These are phyloP conservation scores for Phyllostomus discolor DNA, from an alignment of 2,113 vertebrate species.

Conservation along the genomic window DNA sequence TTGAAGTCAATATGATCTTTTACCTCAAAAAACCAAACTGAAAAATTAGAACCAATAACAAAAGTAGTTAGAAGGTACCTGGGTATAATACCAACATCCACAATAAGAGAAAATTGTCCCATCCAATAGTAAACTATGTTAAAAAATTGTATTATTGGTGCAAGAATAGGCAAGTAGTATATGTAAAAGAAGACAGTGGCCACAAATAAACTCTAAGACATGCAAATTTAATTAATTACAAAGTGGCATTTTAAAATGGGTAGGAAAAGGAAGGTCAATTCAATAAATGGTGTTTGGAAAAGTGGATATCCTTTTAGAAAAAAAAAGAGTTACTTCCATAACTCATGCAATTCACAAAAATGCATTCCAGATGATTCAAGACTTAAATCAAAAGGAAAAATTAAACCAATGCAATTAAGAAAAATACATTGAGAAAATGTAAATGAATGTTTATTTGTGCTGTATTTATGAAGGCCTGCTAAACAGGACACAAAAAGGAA, in stretches of 20 bases:
- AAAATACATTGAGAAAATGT: not conserved
- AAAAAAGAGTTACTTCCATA: not conserved
- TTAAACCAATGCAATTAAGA: not conserved
- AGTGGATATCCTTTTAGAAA: not conserved
- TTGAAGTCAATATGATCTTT: not conserved
- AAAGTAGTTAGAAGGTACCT: not conserved
- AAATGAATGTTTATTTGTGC: not conserved
- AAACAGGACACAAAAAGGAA: not conserved
- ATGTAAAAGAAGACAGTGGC: not conserved
- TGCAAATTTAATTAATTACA: not conserved
- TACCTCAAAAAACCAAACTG: not conserved
- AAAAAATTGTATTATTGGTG: not conserved
- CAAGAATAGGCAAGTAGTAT: not conserved
- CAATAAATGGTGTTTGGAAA: not conserved
- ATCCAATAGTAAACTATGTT: not conserved
- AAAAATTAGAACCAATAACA: slow-evolving; percentile 23
- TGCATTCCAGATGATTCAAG: not conserved
- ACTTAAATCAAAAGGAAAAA: not conserved
- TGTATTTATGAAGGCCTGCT: not conserved
- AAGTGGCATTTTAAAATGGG: not conserved
- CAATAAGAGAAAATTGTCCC: not conserved
- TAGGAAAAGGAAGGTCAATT: not conserved
- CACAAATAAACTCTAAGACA: not conserved
- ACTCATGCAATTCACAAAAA: slow-evolving; percentile 11
- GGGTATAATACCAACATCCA: not conserved